These are phyloP conservation scores for Diaprepes abbreviatus DNA, from an alignment of 2,888 invertebrate species.

Conservation along the genomic window DNA sequence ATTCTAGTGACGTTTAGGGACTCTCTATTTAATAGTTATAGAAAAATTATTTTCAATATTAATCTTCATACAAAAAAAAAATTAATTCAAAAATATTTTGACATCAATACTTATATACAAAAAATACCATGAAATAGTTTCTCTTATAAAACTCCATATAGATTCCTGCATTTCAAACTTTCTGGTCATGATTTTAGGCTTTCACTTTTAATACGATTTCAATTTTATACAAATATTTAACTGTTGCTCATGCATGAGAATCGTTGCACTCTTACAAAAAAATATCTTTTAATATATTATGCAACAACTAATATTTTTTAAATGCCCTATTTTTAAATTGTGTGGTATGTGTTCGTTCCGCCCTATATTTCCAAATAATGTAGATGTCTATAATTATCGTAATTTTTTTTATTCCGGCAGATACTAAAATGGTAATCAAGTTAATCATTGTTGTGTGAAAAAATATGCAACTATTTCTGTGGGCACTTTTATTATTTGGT, in stretches of 20 bases:
- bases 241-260: constrained; percentile 7
- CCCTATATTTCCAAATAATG: constrained; percentile 20
- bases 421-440: constrained; percentile 8
- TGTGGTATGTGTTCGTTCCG: constrained; percentile 11
- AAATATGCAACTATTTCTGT: constrained; percentile 25
- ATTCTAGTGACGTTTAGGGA: too few species aligned
- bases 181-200: constrained; percentile 15
- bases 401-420: constrained; percentile 15
- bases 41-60: too few species aligned
- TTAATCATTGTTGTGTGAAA: constrained; percentile 4
- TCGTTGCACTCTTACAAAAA: constrained; percentile 18
- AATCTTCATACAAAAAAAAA: too few species aligned
- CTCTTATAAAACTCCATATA: too few species aligned
- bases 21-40: too few species aligned
- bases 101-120: too few species aligned
- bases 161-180: not conserved
- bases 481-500: constrained; percentile 16
- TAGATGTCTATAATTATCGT: constrained; percentile 1
- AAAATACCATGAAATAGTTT: too few species aligned
- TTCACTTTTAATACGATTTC: constrained; percentile 14
- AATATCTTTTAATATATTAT: constrained; percentile 2
- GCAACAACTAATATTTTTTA: constrained; percentile 8
- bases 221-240: constrained; percentile 2
- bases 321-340: not conserved
- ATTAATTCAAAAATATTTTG: too few species aligned